Evolutionary conservation across 2,113 vertebrate genomes (phyloP).

Genomic region (Telmatochromis sp.): DNA sequence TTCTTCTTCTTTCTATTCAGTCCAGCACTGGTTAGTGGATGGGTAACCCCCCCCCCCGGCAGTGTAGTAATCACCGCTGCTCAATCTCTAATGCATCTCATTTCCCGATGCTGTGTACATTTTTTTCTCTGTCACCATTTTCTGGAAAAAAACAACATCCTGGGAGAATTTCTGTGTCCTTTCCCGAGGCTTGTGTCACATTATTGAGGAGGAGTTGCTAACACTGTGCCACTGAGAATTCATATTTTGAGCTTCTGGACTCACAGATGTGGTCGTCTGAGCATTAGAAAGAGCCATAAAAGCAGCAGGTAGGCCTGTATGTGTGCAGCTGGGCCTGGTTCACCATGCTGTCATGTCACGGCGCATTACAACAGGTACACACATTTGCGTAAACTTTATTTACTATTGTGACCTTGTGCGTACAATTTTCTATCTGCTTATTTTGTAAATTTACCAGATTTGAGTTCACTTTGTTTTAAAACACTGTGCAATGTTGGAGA

Average conservation of each 20-base stretch:
- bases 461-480: neutral
- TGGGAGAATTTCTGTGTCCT: constrained; percentile 31
- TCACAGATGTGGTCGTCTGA: neutral
- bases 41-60: neutral
- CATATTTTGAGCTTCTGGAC: constrained; percentile 8
- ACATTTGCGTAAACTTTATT: neutral
- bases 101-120: neutral
- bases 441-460: neutral
- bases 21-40: neutral
- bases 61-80: neutral
- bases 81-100: constrained; percentile 3
- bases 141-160: neutral
- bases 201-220: constrained; percentile 26
- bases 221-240: constrained; percentile 13
- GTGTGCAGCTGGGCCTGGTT: too few relatives aligned
- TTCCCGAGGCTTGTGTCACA: constrained; percentile 40
- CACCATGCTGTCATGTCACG: neutral
- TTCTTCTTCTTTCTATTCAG: neutral
- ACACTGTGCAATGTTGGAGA: neutral
- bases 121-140: neutral
- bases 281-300: neutral
- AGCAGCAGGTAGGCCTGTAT: neutral
- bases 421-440: neutral
- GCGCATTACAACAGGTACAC: neutral
- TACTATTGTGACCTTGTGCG: neutral